phyloP scores from a whole-genome alignment of 2,888 invertebrate genomes.

The Resseliella maxima region DNA sequence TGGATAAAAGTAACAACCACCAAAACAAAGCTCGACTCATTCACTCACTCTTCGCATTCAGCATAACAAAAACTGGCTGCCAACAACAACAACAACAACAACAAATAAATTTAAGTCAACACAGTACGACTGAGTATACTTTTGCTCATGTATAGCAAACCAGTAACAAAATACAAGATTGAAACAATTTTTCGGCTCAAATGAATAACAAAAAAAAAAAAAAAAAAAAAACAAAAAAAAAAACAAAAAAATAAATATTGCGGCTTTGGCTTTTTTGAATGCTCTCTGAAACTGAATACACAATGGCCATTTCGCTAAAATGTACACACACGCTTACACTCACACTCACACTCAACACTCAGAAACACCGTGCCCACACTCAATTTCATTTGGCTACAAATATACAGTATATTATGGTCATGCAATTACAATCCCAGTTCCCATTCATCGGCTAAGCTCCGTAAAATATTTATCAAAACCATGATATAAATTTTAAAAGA shows the following conservation, averaged over 20 bases:
- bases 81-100: no score
- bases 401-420: background rate
- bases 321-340: background rate
- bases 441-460: background rate
- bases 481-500: conserved; percentile 35
- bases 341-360: background rate
- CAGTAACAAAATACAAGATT: background rate
- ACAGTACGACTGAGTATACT: background rate
- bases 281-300: background rate
- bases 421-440: background rate
- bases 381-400: no score
- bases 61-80: conserved; percentile 6
- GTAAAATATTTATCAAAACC: conserved; percentile 51
- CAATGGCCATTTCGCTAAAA: background rate
- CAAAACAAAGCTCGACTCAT: background rate
- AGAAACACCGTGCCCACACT: no score
- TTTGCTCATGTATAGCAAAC: background rate
- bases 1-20: background rate
- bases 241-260: background rate
- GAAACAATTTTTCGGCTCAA: conserved; percentile 21
- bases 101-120: background rate
- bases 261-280: background rate
- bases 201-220: conserved; percentile 17
- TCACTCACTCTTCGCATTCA: background rate
- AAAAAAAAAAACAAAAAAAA: no score